Base-by-base conservation (phyloP, 2,888 invertebrate genomes). In the Tachina lurida region DNA sequence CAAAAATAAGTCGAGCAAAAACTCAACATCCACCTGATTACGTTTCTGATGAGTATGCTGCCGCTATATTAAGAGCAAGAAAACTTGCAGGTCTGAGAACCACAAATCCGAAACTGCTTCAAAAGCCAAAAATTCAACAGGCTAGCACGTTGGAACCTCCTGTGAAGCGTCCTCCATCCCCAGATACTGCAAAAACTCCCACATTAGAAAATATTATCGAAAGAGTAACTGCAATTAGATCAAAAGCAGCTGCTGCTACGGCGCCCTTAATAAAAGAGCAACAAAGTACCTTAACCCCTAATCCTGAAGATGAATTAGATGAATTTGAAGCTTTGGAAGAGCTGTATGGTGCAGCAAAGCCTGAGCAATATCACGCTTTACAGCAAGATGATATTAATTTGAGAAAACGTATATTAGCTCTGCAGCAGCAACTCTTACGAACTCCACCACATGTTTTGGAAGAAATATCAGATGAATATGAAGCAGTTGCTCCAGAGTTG, bases 171-270 rank as follows among this genome's bases (percentile, higher is more conserved):
- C 47, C 17, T 39, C 10, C 63, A 7, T 13, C 56, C 15, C 47
- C 63, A 5, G 0, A 31, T 15, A 41, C 31, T 52, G 9, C 58
- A 76, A 76, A 84, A 77, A 88, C 86, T 81, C 76, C 84, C 75
- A 88, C 87, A 84, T 89, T 88, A 89, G 71, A 88, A 63, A 88
- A 83, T 54, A 62, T 84, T 19, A 22, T 73, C 9, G 15, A 67
- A 22, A 60, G 80, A 2, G 43, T 60, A 9, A 52, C 77, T 17
- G 68, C 63, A 13, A 39, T 85, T 47, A 68, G 74, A 49, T 74
- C 73, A 12, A 77, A 19, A 47, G n/a, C 52, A 5, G n/a, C 71
- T 41, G 4, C 31, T 19, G 43, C 54, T n/a, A 17, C 49, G 39
- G 9, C 43, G 2, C 8, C 19, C 17, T 39, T 54, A 47, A 13